Base-by-base conservation (phyloP, 2,888 invertebrate species). In the Macrostomum cliftonense region DNA sequence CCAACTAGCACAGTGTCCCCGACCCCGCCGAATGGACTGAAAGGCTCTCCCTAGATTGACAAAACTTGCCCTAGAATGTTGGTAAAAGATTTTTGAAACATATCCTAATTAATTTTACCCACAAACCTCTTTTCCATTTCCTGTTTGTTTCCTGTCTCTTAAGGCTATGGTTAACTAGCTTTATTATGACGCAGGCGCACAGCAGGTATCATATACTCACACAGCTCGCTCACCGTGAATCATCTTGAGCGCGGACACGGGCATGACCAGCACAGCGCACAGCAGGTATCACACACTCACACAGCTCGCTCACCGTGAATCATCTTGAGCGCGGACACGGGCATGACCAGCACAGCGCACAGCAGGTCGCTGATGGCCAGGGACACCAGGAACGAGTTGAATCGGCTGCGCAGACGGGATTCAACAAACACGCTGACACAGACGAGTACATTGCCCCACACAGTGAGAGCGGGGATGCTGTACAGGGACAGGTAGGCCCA, bases 321-420 rank as follows among this genome's bases (percentile, higher is more conserved):
- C 52, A 51, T 45, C 37, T 53, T 51, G 44, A 20, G 20, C 14
- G 51, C 51, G 12, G 52, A 53, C 2, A 52, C 16, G 2, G 51
- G 51, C 51, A 51, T 51, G 2, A 51, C 51, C 12, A 51, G 51
- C 12, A 39, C 40, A 9, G 51, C 51, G 28, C 51, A 53, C 12
- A 51, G 45, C 16, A 51, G 16, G 19, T 51, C 51, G 37, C 51
- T 51, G 12, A 57, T 43, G 9, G 59, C 57, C 40, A 59, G 43
- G 13, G 57, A 57, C 28, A 59, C 59, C 16, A 59, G 52, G 50
- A 59, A 59, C 45, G 52, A 58, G 54, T 59, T 59, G 54, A 59
- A 59, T 50, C 59, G 54, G 53, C 55, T 59, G 43, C 56, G 57
- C 12, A 59, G 55, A 42, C 57, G 57, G 17, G 54, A 45, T 45